These are phyloP conservation scores for Plagiodera versicolora DNA, from an alignment of 2,888 invertebrate species.

Conservation along the genomic window DNA sequence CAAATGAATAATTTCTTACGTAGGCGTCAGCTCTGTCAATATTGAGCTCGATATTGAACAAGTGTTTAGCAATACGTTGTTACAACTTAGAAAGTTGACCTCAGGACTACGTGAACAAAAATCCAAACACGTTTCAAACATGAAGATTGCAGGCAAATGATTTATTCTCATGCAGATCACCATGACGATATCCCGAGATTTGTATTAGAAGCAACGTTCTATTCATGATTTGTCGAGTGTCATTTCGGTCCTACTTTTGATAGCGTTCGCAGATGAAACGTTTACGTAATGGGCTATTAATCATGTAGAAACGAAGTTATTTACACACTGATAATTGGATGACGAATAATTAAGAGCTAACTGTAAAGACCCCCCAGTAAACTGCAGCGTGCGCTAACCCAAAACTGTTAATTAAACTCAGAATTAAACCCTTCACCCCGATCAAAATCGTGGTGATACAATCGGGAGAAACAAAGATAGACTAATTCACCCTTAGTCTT, in stretches of 20 bases:
- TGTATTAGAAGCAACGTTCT: too few species aligned
- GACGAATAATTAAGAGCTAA: neutral
- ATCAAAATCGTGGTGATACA: conserved; percentile 28
- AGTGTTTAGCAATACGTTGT: conserved; percentile 13
- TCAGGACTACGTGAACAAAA: conserved; percentile 2
- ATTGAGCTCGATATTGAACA: conserved; percentile 8
- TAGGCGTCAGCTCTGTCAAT: conserved; percentile 15
- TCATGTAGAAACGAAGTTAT: neutral
- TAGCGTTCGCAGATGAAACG: neutral
- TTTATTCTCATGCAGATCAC: neutral
- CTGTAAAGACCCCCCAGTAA: neutral
- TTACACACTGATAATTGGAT: neutral
- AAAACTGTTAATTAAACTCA: conserved; percentile 30
- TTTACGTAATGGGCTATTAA: neutral
- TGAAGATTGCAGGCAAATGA: neutral
- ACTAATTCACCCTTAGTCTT: conserved; percentile 23
- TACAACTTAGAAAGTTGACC: conserved; percentile 4
- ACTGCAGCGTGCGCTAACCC: neutral
- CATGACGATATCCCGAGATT: neutral
- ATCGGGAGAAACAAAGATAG: conserved; percentile 15
- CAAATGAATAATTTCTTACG: conserved; percentile 19
- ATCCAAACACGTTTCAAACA: neutral
- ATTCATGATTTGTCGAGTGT: too few species aligned
- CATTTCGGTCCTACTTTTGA: too few species aligned
- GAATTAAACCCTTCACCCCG: conserved; percentile 15